Conservation (phyloP, 2,888 invertebrate genomes). For the Caenorhabditis afra region DNA sequence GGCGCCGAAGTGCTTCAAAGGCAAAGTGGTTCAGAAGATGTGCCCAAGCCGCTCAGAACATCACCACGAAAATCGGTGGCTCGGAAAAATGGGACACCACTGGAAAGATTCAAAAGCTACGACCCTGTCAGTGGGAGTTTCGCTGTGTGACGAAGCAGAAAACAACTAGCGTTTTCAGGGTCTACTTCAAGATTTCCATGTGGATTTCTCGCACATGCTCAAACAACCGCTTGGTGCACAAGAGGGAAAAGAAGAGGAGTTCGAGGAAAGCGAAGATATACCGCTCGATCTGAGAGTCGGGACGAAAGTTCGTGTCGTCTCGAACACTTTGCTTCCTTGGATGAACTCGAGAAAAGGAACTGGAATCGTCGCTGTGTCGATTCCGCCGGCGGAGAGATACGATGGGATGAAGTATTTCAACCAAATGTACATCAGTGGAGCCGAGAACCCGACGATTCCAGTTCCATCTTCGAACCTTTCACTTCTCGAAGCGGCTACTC, state of each 20-base stretch:
- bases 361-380: conserved; percentile 61
- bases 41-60: conserved; percentile 1
- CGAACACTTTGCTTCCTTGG: conserved; percentile 61
- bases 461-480: conserved; percentile 22
- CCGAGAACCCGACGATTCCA: conserved; percentile 15
- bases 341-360: conserved; percentile 53
- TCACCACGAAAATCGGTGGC: conserved; percentile 23
- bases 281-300: conserved; percentile 63
- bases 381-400: conserved; percentile 59
- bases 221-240: background rate
- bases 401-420: conserved; percentile 59
- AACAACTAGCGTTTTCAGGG: conserved; percentile 3
- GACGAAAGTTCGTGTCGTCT: conserved; percentile 54
- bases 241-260: background rate
- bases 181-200: conserved; percentile 39
- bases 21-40: background rate
- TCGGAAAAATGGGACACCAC: background rate
- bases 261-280: conserved; percentile 14
- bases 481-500: conserved; percentile 61
- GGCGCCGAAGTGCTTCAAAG: conserved; percentile 14
- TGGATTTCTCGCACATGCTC: conserved; percentile 50
- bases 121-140: conserved; percentile 26
- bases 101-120: conserved; percentile 34
- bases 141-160: background rate
- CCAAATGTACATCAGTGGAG: conserved; percentile 12